A percentile compares a stretch with the other conserved stretches of the same genome.
Evolutionary conservation across 1,140 invertebrate genomes (phyloP).

Genomic region (Potamilus streckersoni): DNA sequence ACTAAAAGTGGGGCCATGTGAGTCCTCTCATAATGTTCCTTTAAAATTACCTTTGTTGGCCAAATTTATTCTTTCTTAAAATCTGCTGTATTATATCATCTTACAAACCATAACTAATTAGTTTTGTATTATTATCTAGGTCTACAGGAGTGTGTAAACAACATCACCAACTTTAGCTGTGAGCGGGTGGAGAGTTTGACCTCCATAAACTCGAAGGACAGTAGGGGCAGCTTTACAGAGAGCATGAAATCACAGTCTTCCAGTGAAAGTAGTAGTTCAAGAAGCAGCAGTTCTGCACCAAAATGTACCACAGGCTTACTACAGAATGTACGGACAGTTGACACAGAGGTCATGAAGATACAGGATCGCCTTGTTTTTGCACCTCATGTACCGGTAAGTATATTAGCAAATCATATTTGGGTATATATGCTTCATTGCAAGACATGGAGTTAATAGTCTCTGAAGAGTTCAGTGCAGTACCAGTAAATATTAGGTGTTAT

Average conservation of each 20-base stretch:
- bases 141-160: constrained; percentile 51
- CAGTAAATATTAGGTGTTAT: too few relatives aligned
- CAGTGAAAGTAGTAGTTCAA: constrained; percentile 24
- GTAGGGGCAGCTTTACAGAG: constrained; percentile 30
- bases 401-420: too few relatives aligned
- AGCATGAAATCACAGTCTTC: constrained; percentile 39
- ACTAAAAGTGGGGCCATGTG: too few relatives aligned
- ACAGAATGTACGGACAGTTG: constrained; percentile 39
- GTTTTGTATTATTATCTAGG: constrained; percentile 25
- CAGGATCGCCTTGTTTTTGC: constrained; percentile 58
- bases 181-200: constrained; percentile 50
- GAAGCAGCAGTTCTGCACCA: constrained; percentile 15
- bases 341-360: constrained; percentile 53
- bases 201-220: constrained; percentile 45
- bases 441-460: too few relatives aligned
- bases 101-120: too few relatives aligned
- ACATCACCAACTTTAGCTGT: constrained; percentile 58
- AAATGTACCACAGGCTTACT: constrained; percentile 24
- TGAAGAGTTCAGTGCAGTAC: too few relatives aligned
- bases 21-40: too few relatives aligned
- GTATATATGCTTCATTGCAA: too few relatives aligned
- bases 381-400: constrained; percentile 50
- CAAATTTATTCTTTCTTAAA: too few relatives aligned
- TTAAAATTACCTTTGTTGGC: too few relatives aligned
- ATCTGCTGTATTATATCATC: too few relatives aligned